Evolutionary conservation across 2,113 vertebrate species (phyloP).

Genomic region (Festucalex cinctus): DNA sequence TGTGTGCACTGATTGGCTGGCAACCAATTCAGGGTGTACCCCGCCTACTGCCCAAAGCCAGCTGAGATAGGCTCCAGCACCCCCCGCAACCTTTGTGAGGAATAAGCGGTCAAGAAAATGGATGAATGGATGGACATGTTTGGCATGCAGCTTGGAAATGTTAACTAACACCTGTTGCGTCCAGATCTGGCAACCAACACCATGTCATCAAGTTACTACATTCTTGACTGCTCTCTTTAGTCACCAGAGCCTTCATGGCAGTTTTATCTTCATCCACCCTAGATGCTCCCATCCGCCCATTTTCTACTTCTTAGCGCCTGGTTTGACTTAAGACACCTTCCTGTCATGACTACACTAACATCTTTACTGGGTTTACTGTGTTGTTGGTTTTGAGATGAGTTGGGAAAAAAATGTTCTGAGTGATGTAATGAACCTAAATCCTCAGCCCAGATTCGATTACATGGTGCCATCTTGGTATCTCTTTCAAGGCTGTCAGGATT

Average conservation of each 20-base stretch:
- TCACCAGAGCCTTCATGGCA: conserved; percentile 17
- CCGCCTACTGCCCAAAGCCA: too few species aligned
- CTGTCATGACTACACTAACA: background rate
- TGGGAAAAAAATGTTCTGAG: background rate
- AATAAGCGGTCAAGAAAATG: too few species aligned
- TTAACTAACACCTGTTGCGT: conserved; percentile 1
- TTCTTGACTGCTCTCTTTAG: conserved; percentile 23
- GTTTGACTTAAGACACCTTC: background rate
- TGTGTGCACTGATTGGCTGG: too few species aligned
- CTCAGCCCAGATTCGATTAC: background rate
- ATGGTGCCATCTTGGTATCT: background rate
- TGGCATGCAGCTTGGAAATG: background rate
- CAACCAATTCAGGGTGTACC: too few species aligned
- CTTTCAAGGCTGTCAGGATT: background rate
- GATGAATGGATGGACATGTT: too few species aligned
- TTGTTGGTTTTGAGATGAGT: background rate
- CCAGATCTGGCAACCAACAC: conserved; percentile 11
- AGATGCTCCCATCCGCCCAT: conserved; percentile 33
- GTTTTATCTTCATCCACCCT: conserved; percentile 1
- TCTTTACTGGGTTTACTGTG: background rate
- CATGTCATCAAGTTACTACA: conserved; percentile 34
- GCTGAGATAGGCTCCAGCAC: too few species aligned
- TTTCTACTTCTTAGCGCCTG: conserved; percentile 22
- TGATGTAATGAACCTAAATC: background rate
- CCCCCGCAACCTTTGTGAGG: too few species aligned